These are phyloP conservation scores for Butorides virescens DNA, from an alignment of 2,113 vertebrate species.

Conservation along the genomic window DNA sequence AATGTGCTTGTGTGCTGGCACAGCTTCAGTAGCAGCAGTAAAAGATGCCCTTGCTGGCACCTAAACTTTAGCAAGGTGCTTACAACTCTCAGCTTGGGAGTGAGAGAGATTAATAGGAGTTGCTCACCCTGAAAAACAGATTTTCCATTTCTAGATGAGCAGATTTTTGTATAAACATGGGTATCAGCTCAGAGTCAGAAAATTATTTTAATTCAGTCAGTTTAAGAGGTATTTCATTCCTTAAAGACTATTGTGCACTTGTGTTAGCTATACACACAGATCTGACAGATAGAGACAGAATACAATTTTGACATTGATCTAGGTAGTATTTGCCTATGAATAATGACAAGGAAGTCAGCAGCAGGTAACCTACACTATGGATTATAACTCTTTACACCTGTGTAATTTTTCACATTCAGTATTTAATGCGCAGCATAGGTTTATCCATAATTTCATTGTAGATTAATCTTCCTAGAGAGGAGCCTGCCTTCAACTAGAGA, in stretches of 20 bases:
- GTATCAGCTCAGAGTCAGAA: background rate
- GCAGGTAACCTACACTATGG: background rate
- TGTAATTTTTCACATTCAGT: background rate
- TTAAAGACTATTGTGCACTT: rapidly evolving
- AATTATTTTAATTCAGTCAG: background rate
- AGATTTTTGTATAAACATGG: background rate
- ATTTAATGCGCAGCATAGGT: background rate
- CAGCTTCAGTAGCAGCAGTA: background rate
- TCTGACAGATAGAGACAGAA: background rate
- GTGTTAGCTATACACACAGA: background rate
- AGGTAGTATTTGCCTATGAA: background rate
- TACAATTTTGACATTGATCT: background rate
- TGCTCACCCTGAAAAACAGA: background rate
- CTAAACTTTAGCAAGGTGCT: background rate
- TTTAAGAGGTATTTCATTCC: background rate
- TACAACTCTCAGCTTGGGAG: background rate
- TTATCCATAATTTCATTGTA: background rate
- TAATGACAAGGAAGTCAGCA: background rate
- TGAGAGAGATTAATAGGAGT: background rate
- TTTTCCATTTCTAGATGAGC: background rate
- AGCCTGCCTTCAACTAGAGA: background rate
- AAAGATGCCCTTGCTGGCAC: background rate
- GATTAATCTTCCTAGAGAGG: background rate
- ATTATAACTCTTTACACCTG: background rate
- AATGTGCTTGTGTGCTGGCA: background rate